These are phyloP conservation scores for Chauna torquata DNA, from an alignment of 2,113 vertebrate species.

Conservation along the genomic window DNA sequence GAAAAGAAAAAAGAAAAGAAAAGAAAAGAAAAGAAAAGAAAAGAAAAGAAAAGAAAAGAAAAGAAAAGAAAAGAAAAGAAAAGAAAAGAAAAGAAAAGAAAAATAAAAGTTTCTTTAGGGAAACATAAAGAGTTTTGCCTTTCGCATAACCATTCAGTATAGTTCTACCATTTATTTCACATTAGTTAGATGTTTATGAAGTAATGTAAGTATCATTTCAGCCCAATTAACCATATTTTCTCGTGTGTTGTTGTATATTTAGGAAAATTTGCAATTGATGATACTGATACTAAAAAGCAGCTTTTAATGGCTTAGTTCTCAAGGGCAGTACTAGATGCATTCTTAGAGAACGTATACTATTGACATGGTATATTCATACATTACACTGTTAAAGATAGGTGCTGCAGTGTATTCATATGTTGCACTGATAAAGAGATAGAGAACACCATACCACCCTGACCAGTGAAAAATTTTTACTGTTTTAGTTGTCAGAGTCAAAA, in stretches of 20 bases:
- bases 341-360: neutral
- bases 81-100: neutral
- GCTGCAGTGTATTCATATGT: neutral
- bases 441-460: neutral
- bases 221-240: neutral
- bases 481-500: neutral
- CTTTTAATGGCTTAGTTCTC: neutral
- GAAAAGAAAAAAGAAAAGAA: neutral
- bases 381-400: neutral
- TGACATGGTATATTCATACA: neutral
- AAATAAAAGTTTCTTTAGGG: neutral
- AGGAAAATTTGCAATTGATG: neutral
- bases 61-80: neutral
- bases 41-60: neutral
- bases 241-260: neutral
- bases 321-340: neutral
- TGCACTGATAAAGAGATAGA: neutral
- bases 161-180: neutral
- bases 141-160: neutral
- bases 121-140: neutral
- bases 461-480: neutral
- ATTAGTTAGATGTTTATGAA: neutral
- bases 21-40: neutral
- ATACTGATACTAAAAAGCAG: neutral
- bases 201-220: neutral